phyloP scores from a whole-genome alignment of 2,797 vertebrate species.

The Euphonia xanthogaster region DNA sequence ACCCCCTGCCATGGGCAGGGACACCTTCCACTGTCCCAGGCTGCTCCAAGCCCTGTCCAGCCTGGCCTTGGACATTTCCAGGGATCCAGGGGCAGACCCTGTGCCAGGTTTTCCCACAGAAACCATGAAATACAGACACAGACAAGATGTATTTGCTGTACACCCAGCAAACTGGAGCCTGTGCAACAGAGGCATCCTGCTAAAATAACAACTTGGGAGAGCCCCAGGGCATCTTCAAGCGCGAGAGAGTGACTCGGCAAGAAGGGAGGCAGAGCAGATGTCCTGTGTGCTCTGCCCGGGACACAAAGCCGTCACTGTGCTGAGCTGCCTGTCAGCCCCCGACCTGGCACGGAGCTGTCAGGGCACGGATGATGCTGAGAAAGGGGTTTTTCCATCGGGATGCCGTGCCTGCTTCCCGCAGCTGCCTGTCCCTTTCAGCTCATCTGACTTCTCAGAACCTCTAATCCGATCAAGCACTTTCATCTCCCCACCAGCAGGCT shows the following conservation, averaged over 20 bases:
- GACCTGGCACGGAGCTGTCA: background rate
- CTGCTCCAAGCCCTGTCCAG: fast-evolving
- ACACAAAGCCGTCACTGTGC: background rate
- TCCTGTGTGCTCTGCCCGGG: background rate
- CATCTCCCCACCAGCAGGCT: background rate
- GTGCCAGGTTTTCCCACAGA: background rate
- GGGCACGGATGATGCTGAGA: background rate
- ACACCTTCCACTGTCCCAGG: fast-evolving
- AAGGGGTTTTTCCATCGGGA: background rate
- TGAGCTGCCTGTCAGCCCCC: background rate
- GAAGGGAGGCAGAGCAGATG: background rate
- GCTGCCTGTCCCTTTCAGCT: slow-evolving; percentile 2
- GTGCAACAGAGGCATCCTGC: background rate
- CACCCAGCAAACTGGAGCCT: background rate
- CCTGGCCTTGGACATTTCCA: background rate
- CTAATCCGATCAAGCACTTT: background rate
- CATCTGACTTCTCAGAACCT: background rate
- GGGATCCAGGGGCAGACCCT: background rate
- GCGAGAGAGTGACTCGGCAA: background rate
- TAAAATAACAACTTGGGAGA: slow-evolving; percentile 4
- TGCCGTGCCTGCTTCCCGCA: background rate
- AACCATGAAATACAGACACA: fast-evolving
- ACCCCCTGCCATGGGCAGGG: background rate
- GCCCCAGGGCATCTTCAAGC: background rate
- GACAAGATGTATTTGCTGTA: background rate